Conservation (phyloP, 2,797 vertebrate genomes). For the Manis pentadactyla region DNA sequence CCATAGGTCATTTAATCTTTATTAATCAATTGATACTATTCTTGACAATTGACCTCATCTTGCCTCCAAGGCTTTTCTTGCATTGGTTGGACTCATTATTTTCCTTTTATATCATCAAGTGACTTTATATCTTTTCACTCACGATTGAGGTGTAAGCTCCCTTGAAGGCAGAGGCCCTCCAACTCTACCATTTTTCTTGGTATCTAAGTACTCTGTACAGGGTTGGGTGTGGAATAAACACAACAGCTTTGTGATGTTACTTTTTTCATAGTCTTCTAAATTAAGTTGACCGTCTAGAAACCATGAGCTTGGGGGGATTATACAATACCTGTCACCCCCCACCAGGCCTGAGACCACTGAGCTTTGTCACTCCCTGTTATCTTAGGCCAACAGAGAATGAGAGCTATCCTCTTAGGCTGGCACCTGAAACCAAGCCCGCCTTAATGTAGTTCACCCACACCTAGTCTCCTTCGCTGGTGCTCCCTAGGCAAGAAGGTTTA, state of each 20-base stretch:
- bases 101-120: constrained; percentile 24
- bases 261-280: background rate
- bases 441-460: background rate
- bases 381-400: background rate
- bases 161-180: background rate
- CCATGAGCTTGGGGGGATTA: background rate
- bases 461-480: background rate
- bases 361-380: background rate
- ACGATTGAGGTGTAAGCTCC: background rate
- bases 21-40: background rate
- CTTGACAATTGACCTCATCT: background rate
- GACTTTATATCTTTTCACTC: background rate
- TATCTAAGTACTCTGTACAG: background rate
- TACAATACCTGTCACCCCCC: background rate
- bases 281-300: background rate
- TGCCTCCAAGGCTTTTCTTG: background rate
- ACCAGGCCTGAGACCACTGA: background rate
- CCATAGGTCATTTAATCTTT: background rate
- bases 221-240: background rate
- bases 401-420: background rate
- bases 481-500: background rate
- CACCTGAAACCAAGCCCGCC: background rate
- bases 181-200: background rate
- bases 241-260: background rate
- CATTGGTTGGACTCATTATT: background rate